A percentile compares a stretch with the other conserved stretches of the same genome.
phyloP scores from a whole-genome alignment of 2,113 vertebrate species.

The mouse (Mus musculus) region DNA sequence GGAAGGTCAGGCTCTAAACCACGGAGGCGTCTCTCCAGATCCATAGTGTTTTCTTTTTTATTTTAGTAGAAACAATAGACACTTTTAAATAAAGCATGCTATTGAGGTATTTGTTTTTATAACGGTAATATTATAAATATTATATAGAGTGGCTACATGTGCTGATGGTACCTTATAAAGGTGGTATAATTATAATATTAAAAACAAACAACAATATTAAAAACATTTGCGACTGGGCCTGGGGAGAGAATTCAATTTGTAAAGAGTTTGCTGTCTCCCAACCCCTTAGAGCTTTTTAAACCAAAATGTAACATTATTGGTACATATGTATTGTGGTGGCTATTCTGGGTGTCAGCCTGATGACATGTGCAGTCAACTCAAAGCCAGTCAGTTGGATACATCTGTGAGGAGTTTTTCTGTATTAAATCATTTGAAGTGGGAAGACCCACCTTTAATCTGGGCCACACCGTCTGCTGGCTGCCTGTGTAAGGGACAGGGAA shows the following conservation, averaged over 20 bases:
- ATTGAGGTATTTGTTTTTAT: background rate
- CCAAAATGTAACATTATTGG: constrained; percentile 9
- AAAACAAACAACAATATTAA: constrained; percentile 48
- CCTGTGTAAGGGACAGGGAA: background rate
- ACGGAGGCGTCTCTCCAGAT: background rate
- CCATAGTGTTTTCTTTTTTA: constrained; percentile 10
- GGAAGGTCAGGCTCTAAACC: background rate
- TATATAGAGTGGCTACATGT: background rate
- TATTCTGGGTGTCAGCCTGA: background rate
- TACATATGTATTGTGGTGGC: background rate
- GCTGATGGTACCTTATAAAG: background rate
- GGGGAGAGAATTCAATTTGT: background rate
- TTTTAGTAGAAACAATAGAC: constrained; percentile 23
- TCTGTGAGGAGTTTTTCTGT: background rate
- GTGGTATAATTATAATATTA: constrained; percentile 42
- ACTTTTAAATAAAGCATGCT: background rate
- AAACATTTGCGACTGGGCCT: background rate
- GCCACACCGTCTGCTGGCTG: background rate
- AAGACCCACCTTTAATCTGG: background rate
- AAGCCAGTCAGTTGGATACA: background rate
- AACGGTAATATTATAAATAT: background rate
- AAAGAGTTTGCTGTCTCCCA: background rate
- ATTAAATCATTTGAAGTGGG: background rate
- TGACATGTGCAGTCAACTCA: background rate
- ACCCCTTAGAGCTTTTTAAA: background rate